A percentile compares a stretch with the other conserved stretches of the same genome.
These are phyloP conservation scores for Drosophila heteroneura DNA, from an alignment of 2,888 invertebrate genomes.

Conservation along the genomic window DNA sequence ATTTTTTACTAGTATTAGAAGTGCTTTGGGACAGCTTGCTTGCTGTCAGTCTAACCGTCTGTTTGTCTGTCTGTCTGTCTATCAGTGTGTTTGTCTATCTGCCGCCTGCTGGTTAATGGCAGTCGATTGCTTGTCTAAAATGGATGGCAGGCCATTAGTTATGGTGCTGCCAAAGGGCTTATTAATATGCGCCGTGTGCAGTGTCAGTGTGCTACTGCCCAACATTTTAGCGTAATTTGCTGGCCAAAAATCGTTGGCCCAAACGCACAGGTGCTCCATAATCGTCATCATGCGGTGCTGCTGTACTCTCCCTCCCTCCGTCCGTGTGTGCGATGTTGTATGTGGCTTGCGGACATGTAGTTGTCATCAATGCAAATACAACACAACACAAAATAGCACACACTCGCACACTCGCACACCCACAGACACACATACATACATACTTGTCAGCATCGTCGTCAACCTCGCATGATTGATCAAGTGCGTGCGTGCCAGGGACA, in stretches of 20 bases:
- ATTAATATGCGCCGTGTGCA: slow-evolving; percentile 68
- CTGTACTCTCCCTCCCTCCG: neutral
- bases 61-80: neutral
- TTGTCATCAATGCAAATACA: slow-evolving; percentile 79
- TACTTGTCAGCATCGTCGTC: slow-evolving; percentile 68
- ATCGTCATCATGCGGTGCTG: slow-evolving; percentile 56
- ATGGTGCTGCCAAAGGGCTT: slow-evolving; percentile 73
- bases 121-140: slow-evolving; percentile 63
- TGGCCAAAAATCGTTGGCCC: slow-evolving; percentile 47
- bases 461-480: slow-evolving; percentile 77
- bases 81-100: neutral
- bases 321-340: neutral
- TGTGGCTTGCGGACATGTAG: slow-evolving; percentile 68
- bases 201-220: slow-evolving; percentile 50
- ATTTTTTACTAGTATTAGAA: slow-evolving; percentile 34
- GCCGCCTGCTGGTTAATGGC: slow-evolving; percentile 65
- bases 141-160: slow-evolving; percentile 73
- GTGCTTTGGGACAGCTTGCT: slow-evolving; percentile 29
- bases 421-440: slow-evolving; percentile 3
- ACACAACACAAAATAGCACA: slow-evolving; percentile 22
- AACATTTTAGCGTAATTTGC: slow-evolving; percentile 57
- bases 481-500: slow-evolving; percentile 74
- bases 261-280: slow-evolving; percentile 70
- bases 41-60: neutral
- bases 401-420: neutral